Evolutionary conservation across 2,797 vertebrate genomes (phyloP).

Genomic region (Margarornis squamiger): DNA sequence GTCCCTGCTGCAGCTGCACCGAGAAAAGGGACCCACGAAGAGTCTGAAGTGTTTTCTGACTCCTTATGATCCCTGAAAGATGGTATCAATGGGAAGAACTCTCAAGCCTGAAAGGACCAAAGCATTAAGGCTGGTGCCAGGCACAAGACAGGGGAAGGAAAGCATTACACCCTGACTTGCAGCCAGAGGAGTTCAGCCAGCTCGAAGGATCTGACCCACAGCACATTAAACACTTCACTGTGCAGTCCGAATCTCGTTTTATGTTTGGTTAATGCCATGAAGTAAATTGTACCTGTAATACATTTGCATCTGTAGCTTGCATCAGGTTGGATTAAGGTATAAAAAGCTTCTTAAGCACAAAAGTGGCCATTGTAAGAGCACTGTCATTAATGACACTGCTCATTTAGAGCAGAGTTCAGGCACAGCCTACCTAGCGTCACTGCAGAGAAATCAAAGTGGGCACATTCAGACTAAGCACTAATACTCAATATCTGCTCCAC

Average conservation of each 20-base stretch:
- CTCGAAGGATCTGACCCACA: background rate
- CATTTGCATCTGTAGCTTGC: slow-evolving; percentile 31
- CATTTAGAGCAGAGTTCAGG: slow-evolving; percentile 49
- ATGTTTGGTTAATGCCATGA: background rate
- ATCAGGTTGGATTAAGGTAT: slow-evolving; percentile 57
- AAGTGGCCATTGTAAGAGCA: slow-evolving; percentile 33
- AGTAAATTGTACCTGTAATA: slow-evolving; percentile 48
- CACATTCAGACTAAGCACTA: background rate
- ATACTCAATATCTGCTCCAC: slow-evolving; percentile 54
- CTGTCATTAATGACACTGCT: slow-evolving; percentile 29
- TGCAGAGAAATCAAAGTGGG: slow-evolving; percentile 45
- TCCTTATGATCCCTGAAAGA: background rate
- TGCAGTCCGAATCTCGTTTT: background rate
- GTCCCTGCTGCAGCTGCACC: background rate
- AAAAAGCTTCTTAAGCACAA: slow-evolving; percentile 38
- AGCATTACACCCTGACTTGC: background rate
- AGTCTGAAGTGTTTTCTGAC: background rate
- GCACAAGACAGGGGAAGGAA: background rate
- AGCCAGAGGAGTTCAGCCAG: background rate
- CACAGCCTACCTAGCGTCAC: slow-evolving; percentile 38
- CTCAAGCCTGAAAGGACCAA: background rate
- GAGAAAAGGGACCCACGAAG: background rate
- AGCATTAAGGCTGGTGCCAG: background rate
- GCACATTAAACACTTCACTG: slow-evolving; percentile 30
- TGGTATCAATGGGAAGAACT: background rate